Conservation (phyloP, 2,113 vertebrate genomes). For the Aegithalos caudatus region DNA sequence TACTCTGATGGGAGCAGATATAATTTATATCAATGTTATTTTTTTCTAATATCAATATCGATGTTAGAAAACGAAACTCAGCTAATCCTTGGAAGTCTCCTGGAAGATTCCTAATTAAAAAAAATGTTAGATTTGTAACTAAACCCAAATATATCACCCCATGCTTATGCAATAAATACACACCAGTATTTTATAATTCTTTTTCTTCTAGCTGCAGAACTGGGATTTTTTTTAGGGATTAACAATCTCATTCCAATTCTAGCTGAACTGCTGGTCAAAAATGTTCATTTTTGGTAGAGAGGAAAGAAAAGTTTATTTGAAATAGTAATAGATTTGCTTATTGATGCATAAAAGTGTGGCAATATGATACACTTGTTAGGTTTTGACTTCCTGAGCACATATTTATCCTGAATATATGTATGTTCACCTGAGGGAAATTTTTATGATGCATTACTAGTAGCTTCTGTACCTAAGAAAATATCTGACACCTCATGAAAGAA, state of each 20-base stretch:
- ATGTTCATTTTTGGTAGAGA: background rate
- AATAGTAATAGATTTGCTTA: background rate
- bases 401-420: background rate
- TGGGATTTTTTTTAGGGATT: background rate
- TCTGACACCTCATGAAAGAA: background rate
- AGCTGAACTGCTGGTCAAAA: background rate
- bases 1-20: background rate
- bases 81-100: background rate
- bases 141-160: background rate
- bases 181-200: fast-evolving
- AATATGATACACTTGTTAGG: background rate
- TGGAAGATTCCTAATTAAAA: background rate
- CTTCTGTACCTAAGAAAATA: background rate
- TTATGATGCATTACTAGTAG: background rate
- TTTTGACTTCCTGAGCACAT: background rate
- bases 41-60: too few species aligned
- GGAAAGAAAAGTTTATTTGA: background rate
- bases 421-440: background rate
- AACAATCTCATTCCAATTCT: background rate
- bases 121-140: background rate
- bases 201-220: background rate
- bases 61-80: background rate
- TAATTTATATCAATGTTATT: background rate
- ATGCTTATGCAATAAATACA: background rate
- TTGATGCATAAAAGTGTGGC: background rate